Conservation (phyloP, 2,888 invertebrate genomes). For the Ceramica pisi region DNA sequence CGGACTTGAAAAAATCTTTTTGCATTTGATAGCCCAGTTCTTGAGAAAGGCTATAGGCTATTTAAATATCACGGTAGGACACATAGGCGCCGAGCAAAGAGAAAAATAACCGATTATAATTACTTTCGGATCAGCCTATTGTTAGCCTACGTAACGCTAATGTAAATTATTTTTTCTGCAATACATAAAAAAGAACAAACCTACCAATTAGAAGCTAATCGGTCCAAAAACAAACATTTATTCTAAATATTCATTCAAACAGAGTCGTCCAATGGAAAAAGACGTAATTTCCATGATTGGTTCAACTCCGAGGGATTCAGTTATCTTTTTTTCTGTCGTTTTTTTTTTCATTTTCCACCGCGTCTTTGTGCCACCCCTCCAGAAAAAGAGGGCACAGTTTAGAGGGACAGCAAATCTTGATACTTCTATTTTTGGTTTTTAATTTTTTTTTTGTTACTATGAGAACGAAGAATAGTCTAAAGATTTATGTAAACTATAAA, state of each 20-base stretch:
- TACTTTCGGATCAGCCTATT: too few species aligned
- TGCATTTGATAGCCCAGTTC: too few species aligned
- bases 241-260: slow-evolving; percentile 54
- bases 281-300: slow-evolving; percentile 88
- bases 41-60: too few species aligned
- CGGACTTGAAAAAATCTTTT: too few species aligned
- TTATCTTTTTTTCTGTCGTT: slow-evolving; percentile 83
- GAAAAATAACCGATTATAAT: too few species aligned
- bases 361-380: slow-evolving; percentile 86
- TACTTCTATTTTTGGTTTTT: slow-evolving; percentile 67
- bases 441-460: too few species aligned
- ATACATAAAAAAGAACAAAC: background rate
- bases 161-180: background rate
- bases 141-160: too few species aligned
- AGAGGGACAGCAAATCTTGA: slow-evolving; percentile 71
- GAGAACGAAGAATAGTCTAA: too few species aligned
- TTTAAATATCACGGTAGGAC: too few species aligned
- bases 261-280: slow-evolving; percentile 65
- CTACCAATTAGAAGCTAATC: slow-evolving; percentile 14
- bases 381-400: slow-evolving; percentile 83
- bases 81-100: too few species aligned
- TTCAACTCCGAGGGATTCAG: slow-evolving; percentile 78
- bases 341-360: slow-evolving; percentile 85
- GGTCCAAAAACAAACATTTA: slow-evolving; percentile 37
- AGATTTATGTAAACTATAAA: too few species aligned